phyloP scores from a whole-genome alignment of 2,797 vertebrate species.

The Gila robusta region DNA sequence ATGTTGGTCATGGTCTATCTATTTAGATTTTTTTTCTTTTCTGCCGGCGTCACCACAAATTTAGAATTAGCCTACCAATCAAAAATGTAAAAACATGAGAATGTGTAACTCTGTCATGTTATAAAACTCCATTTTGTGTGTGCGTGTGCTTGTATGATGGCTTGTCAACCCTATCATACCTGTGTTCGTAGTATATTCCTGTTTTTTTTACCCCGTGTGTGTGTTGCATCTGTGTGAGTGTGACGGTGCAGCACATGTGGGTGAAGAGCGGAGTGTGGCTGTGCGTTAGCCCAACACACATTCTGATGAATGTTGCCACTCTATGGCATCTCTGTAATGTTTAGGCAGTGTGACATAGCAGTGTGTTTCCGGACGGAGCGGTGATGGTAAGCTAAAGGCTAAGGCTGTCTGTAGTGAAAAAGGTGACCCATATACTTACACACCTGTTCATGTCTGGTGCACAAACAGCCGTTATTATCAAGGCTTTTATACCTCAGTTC shows the following conservation, averaged over 20 bases:
- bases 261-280: constrained; percentile 34
- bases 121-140: constrained; percentile 56
- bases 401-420: constrained; percentile 54
- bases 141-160: constrained; percentile 64
- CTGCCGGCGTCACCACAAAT: not conserved
- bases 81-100: not conserved
- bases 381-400: constrained; percentile 80
- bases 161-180: constrained; percentile 58
- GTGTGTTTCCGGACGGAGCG: constrained; percentile 77
- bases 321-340: constrained; percentile 77
- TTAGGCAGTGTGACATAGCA: constrained; percentile 79
- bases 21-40: not conserved
- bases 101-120: not conserved
- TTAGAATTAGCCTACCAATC: not conserved
- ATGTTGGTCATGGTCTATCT: not conserved
- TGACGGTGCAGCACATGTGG: constrained; percentile 40
- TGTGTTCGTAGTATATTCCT: constrained; percentile 44
- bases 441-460: constrained; percentile 52
- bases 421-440: constrained; percentile 71
- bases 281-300: constrained; percentile 51
- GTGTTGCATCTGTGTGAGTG: constrained; percentile 53
- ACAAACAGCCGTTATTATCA: constrained; percentile 33
- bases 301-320: constrained; percentile 64
- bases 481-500: constrained; percentile 59
- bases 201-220: constrained; percentile 46